phyloP scores from a whole-genome alignment of 2,888 invertebrate genomes.

The Eristalinus aeneus region DNA sequence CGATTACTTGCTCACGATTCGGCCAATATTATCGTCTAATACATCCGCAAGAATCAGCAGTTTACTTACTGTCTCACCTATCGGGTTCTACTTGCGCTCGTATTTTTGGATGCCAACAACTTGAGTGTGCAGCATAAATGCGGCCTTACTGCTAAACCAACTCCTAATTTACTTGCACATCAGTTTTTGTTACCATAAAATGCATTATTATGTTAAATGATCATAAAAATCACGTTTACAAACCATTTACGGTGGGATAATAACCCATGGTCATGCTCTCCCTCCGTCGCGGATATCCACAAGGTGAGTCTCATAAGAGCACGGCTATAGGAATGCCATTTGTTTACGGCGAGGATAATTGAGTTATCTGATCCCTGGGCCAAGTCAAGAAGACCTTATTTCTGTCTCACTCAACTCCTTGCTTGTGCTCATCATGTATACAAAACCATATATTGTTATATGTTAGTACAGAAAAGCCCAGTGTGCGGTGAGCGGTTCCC shows the following conservation, averaged over 20 bases:
- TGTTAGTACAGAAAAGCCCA: background rate
- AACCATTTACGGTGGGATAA: constrained; percentile 79
- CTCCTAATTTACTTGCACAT: constrained; percentile 72
- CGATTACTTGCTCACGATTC: constrained; percentile 51
- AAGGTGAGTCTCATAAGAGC: constrained; percentile 63
- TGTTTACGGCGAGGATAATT: constrained; percentile 79
- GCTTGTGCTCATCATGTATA: background rate
- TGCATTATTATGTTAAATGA: constrained; percentile 80
- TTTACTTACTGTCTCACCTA: constrained; percentile 4
- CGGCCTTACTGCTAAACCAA: constrained; percentile 42
- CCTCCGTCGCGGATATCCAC: constrained; percentile 12
- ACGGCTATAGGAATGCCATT: constrained; percentile 72
- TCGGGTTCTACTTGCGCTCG: constrained; percentile 17
- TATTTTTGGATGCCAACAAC: constrained; percentile 27
- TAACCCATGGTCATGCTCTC: constrained; percentile 73
- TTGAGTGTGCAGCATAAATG: constrained; percentile 8
- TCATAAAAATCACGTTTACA: constrained; percentile 80
- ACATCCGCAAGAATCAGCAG: constrained; percentile 21
- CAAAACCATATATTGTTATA: background rate
- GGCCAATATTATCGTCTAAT: constrained; percentile 27
- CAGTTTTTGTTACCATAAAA: constrained; percentile 75
- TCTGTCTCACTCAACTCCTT: constrained; percentile 9
- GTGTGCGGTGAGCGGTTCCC: constrained; percentile 8
- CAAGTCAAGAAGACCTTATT: constrained; percentile 25
- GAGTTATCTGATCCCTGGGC: constrained; percentile 78